Evolutionary conservation across 2,888 invertebrate species (phyloP).

Genomic region (Dicranocentrus wangi): DNA sequence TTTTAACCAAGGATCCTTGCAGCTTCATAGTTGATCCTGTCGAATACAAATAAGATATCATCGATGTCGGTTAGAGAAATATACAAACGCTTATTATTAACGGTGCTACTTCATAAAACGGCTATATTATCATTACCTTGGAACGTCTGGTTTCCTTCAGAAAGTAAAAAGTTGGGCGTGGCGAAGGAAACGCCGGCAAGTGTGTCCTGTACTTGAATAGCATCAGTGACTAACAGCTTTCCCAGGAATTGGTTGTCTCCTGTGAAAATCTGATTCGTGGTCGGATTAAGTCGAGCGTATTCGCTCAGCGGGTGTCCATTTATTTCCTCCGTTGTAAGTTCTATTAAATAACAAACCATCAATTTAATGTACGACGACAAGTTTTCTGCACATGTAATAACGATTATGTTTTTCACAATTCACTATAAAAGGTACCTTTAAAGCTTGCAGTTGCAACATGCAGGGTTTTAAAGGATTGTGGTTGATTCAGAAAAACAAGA

Average conservation of each 20-base stretch:
- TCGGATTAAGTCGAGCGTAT: constrained; percentile 50
- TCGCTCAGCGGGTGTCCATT: constrained; percentile 60
- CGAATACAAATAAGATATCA: neutral
- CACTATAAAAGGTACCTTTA: too few species aligned
- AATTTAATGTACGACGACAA: too few species aligned
- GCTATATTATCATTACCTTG: constrained; percentile 35
- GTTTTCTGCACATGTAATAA: too few species aligned
- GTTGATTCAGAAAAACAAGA: constrained; percentile 28
- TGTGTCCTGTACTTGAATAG: neutral
- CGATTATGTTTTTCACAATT: too few species aligned
- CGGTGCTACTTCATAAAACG: neutral
- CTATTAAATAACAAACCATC: too few species aligned
- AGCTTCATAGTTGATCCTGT: constrained; percentile 26
- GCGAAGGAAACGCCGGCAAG: constrained; percentile 54
- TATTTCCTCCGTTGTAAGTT: constrained; percentile 6
- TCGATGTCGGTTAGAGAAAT: too few species aligned
- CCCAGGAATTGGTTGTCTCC: constrained; percentile 50
- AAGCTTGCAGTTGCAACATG: neutral
- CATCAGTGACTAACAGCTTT: constrained; percentile 4
- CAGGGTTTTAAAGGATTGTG: neutral
- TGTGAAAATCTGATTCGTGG: constrained; percentile 37
- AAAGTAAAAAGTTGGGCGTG: constrained; percentile 53
- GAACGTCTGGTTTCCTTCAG: constrained; percentile 64
- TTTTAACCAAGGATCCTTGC: neutral
- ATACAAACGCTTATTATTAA: too few species aligned